These are phyloP conservation scores for Rhopalosiphum maidis DNA, from an alignment of 1,140 invertebrate genomes.

Conservation along the genomic window DNA sequence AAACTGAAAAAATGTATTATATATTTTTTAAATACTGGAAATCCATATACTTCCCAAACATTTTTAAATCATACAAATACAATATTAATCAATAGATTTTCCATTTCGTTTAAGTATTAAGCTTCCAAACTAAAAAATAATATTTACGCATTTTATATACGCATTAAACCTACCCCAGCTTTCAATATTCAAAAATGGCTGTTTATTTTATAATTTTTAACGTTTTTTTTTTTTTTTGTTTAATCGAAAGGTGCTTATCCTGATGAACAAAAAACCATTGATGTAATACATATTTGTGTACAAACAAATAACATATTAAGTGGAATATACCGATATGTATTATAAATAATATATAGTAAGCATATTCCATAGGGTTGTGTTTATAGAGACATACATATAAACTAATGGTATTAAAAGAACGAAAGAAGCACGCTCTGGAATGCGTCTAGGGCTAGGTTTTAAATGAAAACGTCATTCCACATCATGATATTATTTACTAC, in stretches of 20 bases:
- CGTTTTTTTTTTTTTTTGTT: background rate
- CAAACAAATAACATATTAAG: background rate
- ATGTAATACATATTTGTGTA: background rate
- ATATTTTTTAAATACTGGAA: background rate
- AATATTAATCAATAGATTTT: conserved; percentile 6
- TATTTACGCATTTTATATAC: background rate
- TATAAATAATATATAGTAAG: conserved; percentile 21
- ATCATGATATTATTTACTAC: conserved; percentile 3
- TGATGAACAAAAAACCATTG: background rate
- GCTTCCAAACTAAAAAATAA: background rate
- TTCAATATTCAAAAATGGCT: background rate
- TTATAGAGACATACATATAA: conserved; percentile 2
- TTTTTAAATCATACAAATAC: background rate
- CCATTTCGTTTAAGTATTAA: background rate
- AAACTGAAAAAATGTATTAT: background rate
- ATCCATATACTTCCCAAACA: background rate
- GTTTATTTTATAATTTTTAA: conserved; percentile 28
- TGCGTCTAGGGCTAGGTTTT: conserved; percentile 32
- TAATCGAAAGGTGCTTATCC: background rate
- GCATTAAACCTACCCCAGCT: background rate
- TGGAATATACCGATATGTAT: background rate
- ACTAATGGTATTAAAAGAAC: conserved; percentile 34
- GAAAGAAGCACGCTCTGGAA: conserved; percentile 20
- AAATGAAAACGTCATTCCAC: conserved; percentile 50
- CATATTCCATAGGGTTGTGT: background rate